Evolutionary conservation across 2,888 invertebrate genomes (phyloP), one percentile per base, ranked within the genome.

Genomic region (Drosophila mimica): DNA sequence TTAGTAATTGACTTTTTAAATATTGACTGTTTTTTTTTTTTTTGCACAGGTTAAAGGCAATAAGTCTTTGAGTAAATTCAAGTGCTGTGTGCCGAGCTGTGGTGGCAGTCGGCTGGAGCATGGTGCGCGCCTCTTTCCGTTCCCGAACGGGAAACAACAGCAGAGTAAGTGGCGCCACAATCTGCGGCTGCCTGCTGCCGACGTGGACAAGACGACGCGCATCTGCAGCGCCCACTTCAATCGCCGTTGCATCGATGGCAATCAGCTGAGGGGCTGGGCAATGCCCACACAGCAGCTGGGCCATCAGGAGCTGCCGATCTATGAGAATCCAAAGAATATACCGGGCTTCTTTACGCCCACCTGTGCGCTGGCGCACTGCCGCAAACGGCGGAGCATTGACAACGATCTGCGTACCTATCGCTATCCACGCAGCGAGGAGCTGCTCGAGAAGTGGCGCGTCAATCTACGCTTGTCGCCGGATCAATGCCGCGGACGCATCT

Each of bases 141-240:
- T 92, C 52, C 91, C 91, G 9, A 86, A 54, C 6, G 80, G 88
- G 43, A 69, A 79, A 13, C 86, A 86, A 48, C 89, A 91, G 46
- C 74, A 84, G 30, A 81, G 74, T 4, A 92, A 91, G 54, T 92
- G 91, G 91, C 79, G 89, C n/a, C 87, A 91, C 57, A 92, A 92
- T 68, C 76, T 92, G 2, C 82, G 78, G n/a, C 70, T 92, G n/a
- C 64, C 76, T 0, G 58, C 79, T 1, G 49, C 61, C 1, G 81
- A 79, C 3, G 70, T 83, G 17, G 70, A 85, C 13, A 73, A 74
- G 4, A 62, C 69, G 30, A 76, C 84, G 5, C 81, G 83, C 20
- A 80, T 92, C 5, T 92, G 91, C 68, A 91, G 88, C 52, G 67
- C 80, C 0, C 91, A 92, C 62, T 92, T 92, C 25, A 91, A 91